phyloP scores from a whole-genome alignment of 2,113 vertebrate species.

The Colossoma macropomum region DNA sequence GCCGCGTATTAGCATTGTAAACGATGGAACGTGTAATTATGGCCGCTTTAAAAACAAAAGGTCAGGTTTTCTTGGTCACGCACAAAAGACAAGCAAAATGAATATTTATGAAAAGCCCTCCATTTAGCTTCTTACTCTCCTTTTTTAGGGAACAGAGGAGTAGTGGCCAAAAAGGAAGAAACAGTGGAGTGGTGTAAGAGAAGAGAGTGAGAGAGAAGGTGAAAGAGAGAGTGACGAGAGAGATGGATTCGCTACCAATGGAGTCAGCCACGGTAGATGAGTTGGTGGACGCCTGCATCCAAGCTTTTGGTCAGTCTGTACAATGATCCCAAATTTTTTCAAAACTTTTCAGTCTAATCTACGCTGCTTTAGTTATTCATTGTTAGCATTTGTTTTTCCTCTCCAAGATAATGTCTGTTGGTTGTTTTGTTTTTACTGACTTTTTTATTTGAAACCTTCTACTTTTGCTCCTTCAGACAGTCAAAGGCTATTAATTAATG shows the following conservation, averaged over 20 bases:
- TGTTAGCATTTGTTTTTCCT: not conserved
- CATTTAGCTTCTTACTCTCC: conserved; percentile 2
- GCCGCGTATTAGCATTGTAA: not conserved
- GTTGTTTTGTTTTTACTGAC: not conserved
- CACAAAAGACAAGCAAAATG: not conserved
- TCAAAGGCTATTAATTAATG: not conserved
- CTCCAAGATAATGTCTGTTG: no score
- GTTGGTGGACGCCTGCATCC: conserved; percentile 82
- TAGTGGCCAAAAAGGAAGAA: not conserved
- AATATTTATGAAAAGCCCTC: conserved; percentile 11
- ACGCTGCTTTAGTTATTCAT: no score
- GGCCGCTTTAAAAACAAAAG: not conserved
- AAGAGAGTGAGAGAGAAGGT: conserved; percentile 12
- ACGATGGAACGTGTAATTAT: not conserved
- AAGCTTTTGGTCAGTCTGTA: conserved; percentile 82
- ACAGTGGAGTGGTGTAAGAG: not conserved
- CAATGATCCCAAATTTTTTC: not conserved
- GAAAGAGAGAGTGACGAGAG: conserved; percentile 20
- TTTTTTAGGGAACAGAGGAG: conserved; percentile 22
- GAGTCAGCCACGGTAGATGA: conserved; percentile 88
- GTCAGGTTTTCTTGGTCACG: not conserved
- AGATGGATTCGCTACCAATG: conserved; percentile 74
- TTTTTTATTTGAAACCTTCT: not conserved
- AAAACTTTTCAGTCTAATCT: not conserved
- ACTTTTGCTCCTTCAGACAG: not conserved